Conservation (phyloP, 1,140 invertebrate species). For the Drosophila gunungcola region DNA sequence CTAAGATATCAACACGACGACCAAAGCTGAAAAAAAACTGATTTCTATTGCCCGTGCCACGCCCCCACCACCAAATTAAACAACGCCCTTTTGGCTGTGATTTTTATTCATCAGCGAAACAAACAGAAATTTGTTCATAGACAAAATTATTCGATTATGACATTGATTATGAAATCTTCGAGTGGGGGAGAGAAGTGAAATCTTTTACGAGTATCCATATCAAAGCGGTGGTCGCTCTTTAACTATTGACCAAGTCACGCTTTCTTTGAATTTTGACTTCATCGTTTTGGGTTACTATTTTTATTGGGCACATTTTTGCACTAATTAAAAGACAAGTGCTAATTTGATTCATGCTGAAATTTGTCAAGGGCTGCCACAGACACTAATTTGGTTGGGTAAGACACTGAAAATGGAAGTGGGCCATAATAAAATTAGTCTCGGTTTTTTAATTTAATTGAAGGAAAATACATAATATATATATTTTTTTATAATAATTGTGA, state of each 20-base stretch:
- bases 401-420: slow-evolving; percentile 6
- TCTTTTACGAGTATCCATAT: slow-evolving; percentile 36
- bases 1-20: slow-evolving; percentile 38
- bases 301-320: slow-evolving; percentile 44
- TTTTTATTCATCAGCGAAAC: slow-evolving; percentile 47
- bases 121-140: slow-evolving; percentile 44
- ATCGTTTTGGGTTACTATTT: background rate
- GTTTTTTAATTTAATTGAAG: background rate
- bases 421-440: background rate
- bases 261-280: slow-evolving; percentile 50
- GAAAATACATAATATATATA: background rate
- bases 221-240: slow-evolving; percentile 1
- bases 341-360: slow-evolving; percentile 54
- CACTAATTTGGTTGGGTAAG: slow-evolving; percentile 29
- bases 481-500: background rate
- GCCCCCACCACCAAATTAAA: slow-evolving; percentile 28
- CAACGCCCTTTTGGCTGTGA: background rate
- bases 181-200: slow-evolving; percentile 48
- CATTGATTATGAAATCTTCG: slow-evolving; percentile 69
- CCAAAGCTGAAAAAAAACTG: slow-evolving; percentile 36
- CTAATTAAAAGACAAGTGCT: slow-evolving; percentile 73
- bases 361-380: slow-evolving; percentile 51
- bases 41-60: slow-evolving; percentile 46
- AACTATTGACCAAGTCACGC: slow-evolving; percentile 64
- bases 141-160: slow-evolving; percentile 69